Conservation (phyloP, 1,140 invertebrate genomes). For the Cydia fagiglandana region DNA sequence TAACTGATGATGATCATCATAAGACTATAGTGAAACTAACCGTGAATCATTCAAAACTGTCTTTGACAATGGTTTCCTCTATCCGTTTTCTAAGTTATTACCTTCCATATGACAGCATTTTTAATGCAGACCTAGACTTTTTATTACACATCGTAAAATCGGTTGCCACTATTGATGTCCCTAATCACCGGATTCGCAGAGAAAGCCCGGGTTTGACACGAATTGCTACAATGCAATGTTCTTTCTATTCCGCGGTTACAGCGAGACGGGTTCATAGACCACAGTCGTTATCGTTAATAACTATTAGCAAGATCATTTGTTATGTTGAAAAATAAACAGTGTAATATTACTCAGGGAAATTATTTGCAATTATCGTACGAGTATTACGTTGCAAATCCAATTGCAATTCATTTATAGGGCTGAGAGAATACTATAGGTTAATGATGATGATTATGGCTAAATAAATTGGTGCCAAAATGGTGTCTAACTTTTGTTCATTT, state of each 20-base stretch:
- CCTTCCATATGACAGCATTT: background rate
- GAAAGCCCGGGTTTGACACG: constrained; percentile 16
- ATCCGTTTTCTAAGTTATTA: background rate
- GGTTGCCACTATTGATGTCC: constrained; percentile 4
- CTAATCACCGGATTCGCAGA: constrained; percentile 17
- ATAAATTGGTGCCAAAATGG: too few relatives aligned
- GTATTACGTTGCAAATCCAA: too few relatives aligned
- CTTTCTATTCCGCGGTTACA: constrained; percentile 27
- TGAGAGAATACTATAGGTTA: too few relatives aligned
- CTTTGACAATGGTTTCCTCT: background rate
- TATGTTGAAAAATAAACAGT: background rate
- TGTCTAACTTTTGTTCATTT: too few relatives aligned
- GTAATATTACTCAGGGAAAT: too few relatives aligned
- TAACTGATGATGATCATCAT: too few relatives aligned
- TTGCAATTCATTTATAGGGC: too few relatives aligned
- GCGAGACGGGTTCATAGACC: constrained; percentile 2
- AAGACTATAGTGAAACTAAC: too few relatives aligned
- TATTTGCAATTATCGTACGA: too few relatives aligned
- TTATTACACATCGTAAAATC: background rate
- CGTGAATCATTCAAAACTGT: too few relatives aligned
- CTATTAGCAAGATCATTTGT: constrained; percentile 1
- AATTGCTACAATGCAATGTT: constrained; percentile 18
- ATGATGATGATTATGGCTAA: too few relatives aligned
- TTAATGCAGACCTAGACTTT: background rate
- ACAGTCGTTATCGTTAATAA: background rate